A percentile compares a stretch with the other conserved stretches of the same genome.
phyloP scores from a whole-genome alignment of 2,113 vertebrate species.

The Tringa solitaria region DNA sequence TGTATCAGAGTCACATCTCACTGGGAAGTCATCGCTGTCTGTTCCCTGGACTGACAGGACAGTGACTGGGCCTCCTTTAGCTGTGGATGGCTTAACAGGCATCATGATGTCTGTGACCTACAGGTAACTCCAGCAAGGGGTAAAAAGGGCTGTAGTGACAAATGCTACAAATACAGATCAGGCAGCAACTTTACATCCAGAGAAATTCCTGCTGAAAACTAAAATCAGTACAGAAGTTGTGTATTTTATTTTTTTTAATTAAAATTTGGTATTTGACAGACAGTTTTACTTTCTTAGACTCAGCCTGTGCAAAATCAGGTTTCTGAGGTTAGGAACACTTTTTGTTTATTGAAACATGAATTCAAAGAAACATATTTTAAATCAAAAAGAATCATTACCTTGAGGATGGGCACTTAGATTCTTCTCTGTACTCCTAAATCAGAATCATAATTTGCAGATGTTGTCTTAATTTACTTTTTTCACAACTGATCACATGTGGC shows the following conservation, averaged over 20 bases:
- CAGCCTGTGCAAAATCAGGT: not conserved
- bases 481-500: not conserved
- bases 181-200: not conserved
- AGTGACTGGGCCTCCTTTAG: not conserved
- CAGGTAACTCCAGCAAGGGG: not conserved
- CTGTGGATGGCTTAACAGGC: not conserved
- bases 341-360: not conserved
- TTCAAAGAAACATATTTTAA: not conserved
- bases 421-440: not conserved
- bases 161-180: not conserved
- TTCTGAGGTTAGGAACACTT: not conserved
- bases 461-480: not conserved
- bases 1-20: not conserved
- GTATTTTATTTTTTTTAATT: not conserved
- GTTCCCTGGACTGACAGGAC: not conserved
- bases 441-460: not conserved
- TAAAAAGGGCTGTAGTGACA: not conserved
- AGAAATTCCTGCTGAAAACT: not conserved
- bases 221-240: not conserved
- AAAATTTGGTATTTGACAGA: not conserved
- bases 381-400: not conserved
- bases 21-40: not conserved
- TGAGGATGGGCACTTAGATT: not conserved
- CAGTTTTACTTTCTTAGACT: not conserved
- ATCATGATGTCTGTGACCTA: not conserved